Base-by-base conservation (phyloP, 2,113 vertebrate species). In the Microcebus lehilahytsara region DNA sequence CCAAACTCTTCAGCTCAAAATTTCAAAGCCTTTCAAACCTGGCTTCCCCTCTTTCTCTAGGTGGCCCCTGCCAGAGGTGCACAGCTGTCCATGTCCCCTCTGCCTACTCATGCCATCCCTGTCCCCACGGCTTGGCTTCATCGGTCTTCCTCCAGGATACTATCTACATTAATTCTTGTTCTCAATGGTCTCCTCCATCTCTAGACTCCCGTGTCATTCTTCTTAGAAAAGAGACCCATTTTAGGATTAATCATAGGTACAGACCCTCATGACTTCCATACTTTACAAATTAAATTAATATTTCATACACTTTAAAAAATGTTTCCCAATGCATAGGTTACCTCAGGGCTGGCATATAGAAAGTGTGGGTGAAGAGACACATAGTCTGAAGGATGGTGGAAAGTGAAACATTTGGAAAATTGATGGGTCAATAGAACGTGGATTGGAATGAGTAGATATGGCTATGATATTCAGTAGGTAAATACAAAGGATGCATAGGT, bases 321-420 rank as follows among this genome's bases (percentile, higher is more conserved):
- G n/a, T 72, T 89, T 74, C 67, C 51, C 40, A n/a, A 9, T 32
- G 75, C 22, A 9, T 66, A 92, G 51, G 86, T 62, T 95, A 27
- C 85, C 66, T 94, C 11, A 58, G 62, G 69, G 7, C 6, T 32
- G 46, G 71, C 34, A 37, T 58, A 64, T 8, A 85, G 53, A 83
- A 78, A 75, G 25, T 84, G 74, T 37, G 64, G 64, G 49, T 71
- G 67, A 89, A 42, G 42, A 77, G 71, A 92, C 71, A 69, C 34
- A 62, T 62, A 42, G 80, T 53, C 4, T 75, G 56, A 89, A 93
- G 71, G 30, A 92, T 1, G 74, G 40, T 58, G 12, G 32, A 75
- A 84, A 96, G 81, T 74, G n/a, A 81, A 67, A 20, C 87, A 75
- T 88, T 91, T 85, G 74, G 81, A 53, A 91, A 95, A 58, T n/a